Evolutionary conservation across 2,888 invertebrate species (phyloP).

Genomic region (Antheraea yamamai): DNA sequence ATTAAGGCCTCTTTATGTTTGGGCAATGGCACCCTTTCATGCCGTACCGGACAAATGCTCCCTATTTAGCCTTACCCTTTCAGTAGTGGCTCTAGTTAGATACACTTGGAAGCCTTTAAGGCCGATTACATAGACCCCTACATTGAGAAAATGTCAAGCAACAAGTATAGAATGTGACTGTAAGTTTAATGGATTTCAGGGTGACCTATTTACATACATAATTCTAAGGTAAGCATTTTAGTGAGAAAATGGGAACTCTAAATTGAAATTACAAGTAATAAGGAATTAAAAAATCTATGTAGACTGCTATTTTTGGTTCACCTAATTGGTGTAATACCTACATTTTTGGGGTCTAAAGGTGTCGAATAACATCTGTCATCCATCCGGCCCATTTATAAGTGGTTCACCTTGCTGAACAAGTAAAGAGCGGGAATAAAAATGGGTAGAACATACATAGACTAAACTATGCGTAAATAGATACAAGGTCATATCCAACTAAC

Average conservation of each 20-base stretch:
- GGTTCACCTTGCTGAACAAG: not conserved
- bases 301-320: too few species aligned
- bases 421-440: not conserved
- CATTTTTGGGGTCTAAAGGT: not conserved
- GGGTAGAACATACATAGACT: not conserved
- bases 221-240: not conserved
- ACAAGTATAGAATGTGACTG: constrained; percentile 33
- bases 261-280: not conserved
- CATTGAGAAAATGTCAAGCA: constrained; percentile 35
- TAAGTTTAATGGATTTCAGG: constrained; percentile 32
- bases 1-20: constrained; percentile 45
- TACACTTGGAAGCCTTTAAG: constrained; percentile 39
- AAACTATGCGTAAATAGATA: too few species aligned
- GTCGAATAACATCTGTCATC: not conserved
- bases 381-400: not conserved
- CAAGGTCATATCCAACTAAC: not conserved
- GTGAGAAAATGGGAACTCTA: not conserved
- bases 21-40: constrained; percentile 41
- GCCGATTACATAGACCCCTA: constrained; percentile 35
- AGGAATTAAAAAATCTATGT: too few species aligned
- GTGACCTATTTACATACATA: not conserved
- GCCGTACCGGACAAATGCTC: constrained; percentile 43
- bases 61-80: constrained; percentile 47
- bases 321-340: not conserved
- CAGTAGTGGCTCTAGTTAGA: constrained; percentile 37